Conservation (phyloP, 2,113 vertebrate species). For the Pholis gunnellus region DNA sequence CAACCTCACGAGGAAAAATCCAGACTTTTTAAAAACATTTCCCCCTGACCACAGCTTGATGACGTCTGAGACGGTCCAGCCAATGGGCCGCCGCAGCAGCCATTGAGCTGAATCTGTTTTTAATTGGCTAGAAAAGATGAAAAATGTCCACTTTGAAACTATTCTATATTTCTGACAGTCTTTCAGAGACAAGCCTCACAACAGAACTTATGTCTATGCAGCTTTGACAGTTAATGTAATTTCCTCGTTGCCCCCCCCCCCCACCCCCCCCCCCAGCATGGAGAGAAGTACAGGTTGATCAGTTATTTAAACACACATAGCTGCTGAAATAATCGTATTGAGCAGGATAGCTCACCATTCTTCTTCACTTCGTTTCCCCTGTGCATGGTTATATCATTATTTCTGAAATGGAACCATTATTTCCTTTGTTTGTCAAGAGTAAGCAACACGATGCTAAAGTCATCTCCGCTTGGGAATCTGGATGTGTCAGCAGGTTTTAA, state of each 20-base stretch:
- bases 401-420: constrained; percentile 12
- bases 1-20: constrained; percentile 23
- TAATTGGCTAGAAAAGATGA: constrained; percentile 41
- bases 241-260: neutral
- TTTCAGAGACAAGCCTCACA: neutral
- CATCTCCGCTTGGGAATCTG: neutral
- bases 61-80: constrained; percentile 13
- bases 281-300: constrained; percentile 6
- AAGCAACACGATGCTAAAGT: neutral
- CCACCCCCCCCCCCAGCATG: neutral
- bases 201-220: neutral
- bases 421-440: constrained; percentile 3
- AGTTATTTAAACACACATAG: constrained; percentile 8
- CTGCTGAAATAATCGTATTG: neutral
- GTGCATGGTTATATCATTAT: neutral
- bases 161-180: neutral
- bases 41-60: constrained; percentile 35
- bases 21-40: constrained; percentile 10
- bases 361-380: neutral
- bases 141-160: constrained; percentile 23
- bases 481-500: constrained; percentile 26
- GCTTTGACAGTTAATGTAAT: constrained; percentile 19
- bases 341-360: neutral
- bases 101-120: constrained; percentile 3
- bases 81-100: constrained; percentile 26